Evolutionary conservation across 2,113 vertebrate species (phyloP).

Genomic region (Pituophis catenifer): DNA sequence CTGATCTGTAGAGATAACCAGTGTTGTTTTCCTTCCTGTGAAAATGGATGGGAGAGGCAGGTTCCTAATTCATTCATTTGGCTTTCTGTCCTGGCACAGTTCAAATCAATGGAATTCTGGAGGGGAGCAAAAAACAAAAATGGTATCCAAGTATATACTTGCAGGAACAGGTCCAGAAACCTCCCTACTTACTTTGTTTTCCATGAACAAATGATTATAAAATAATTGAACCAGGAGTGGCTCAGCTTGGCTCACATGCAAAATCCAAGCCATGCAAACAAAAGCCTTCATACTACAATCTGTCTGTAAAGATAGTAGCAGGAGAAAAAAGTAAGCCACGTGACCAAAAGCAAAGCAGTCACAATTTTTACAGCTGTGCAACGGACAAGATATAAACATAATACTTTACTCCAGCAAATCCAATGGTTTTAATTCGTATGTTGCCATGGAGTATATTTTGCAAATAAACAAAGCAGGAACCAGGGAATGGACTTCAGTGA

Average conservation of each 20-base stretch:
- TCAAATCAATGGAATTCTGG: not conserved
- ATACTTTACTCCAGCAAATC: slow-evolving; percentile 48
- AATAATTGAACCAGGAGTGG: slow-evolving; percentile 18
- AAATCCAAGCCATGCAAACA: slow-evolving; percentile 31
- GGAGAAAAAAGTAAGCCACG: slow-evolving; percentile 8
- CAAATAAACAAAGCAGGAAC: slow-evolving; percentile 70
- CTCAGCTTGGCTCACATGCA: not conserved
- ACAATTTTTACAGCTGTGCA: slow-evolving; percentile 38
- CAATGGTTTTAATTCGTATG: slow-evolving; percentile 66
- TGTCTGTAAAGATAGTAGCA: slow-evolving; percentile 41
- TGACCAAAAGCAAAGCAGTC: slow-evolving; percentile 27
- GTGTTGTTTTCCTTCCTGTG: not conserved
- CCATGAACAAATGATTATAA: slow-evolving; percentile 20
- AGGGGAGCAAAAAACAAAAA: not conserved
- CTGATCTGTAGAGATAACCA: not conserved
- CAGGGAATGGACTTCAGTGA: slow-evolving; percentile 64
- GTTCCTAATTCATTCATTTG: not conserved
- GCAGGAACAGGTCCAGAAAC: not conserved
- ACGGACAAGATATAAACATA: slow-evolving; percentile 33
- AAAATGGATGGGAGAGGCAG: not conserved
- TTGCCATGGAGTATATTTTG: slow-evolving; percentile 67
- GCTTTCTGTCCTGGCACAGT: not conserved
- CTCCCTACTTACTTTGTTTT: not conserved
- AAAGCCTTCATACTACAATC: not conserved
- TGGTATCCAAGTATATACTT: not conserved